These are phyloP conservation scores for Synodontis membranacea DNA, from an alignment of 2,113 vertebrate genomes.

Conservation along the genomic window DNA sequence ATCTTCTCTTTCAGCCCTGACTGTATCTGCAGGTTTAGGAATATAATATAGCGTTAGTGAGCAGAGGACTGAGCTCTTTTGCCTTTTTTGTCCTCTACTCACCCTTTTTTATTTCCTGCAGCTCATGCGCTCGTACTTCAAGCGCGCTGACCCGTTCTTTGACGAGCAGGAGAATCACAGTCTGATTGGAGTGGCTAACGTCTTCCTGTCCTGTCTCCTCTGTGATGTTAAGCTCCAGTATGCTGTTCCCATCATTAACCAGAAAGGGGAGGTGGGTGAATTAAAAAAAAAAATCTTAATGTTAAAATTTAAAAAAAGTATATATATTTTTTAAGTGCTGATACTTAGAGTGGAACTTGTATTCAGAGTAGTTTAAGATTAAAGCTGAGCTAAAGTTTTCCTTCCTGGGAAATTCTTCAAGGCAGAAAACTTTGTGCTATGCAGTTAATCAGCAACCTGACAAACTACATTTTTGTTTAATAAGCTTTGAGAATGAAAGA, in stretches of 20 bases:
- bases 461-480: not conserved
- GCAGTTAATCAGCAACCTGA: not conserved
- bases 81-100: not conserved
- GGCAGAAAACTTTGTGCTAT: not conserved
- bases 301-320: not conserved
- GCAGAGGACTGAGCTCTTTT: not conserved
- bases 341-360: no score
- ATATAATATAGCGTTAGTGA: not conserved
- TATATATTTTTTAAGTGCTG: not conserved
- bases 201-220: slow-evolving; percentile 91
- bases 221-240: slow-evolving; percentile 89
- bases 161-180: slow-evolving; percentile 94
- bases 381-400: not conserved
- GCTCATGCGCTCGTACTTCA: slow-evolving; percentile 87
- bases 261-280: slow-evolving; percentile 88
- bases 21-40: not conserved
- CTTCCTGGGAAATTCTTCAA: not conserved
- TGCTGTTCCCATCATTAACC: slow-evolving; percentile 92
- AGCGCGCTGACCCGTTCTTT: slow-evolving; percentile 89
- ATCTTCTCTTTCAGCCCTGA: not conserved
- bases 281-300: not conserved
- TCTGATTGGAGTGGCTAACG: slow-evolving; percentile 93
- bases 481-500: not conserved
- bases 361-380: no score
- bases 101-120: slow-evolving; percentile 50